These are phyloP conservation scores for Hypsibius dujardini DNA, from an alignment of 1,140 invertebrate species.

Conservation along the genomic window DNA sequence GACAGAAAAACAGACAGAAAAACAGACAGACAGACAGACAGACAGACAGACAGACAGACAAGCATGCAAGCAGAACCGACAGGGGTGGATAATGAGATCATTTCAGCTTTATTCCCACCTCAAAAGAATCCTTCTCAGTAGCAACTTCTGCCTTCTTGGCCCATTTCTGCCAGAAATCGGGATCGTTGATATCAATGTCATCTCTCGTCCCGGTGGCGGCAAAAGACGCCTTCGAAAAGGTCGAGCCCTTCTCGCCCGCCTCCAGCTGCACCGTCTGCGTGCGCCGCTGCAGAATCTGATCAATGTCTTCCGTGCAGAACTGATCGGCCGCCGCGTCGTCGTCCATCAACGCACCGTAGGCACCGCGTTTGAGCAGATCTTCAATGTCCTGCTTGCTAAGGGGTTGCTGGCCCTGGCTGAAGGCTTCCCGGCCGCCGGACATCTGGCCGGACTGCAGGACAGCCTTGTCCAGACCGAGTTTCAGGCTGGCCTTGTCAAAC, in stretches of 20 bases:
- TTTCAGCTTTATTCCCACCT: neutral
- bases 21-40: too few relatives aligned
- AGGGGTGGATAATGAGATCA: conserved; percentile 8
- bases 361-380: conserved; percentile 84
- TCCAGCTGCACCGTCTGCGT: conserved; percentile 63
- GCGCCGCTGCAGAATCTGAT: conserved; percentile 81
- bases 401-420: conserved; percentile 39
- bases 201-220: conserved; percentile 74
- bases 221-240: conserved; percentile 97
- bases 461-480: conserved; percentile 93
- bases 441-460: conserved; percentile 97
- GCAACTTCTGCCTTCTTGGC: conserved; percentile 97
- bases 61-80: neutral
- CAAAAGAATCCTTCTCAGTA: conserved; percentile 22
- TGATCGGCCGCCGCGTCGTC: conserved; percentile 96
- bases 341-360: conserved; percentile 93
- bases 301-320: conserved; percentile 99
- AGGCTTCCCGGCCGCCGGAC: conserved; percentile 26
- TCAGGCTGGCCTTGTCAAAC: conserved; percentile 97
- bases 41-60: too few relatives aligned
- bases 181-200: conserved; percentile 97
- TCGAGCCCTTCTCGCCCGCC: conserved; percentile 82
- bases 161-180: conserved; percentile 99
- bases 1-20: too few relatives aligned
- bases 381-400: conserved; percentile 96